Evolutionary conservation across 2,113 vertebrate species (phyloP).

Genomic region (Chionis minor): DNA sequence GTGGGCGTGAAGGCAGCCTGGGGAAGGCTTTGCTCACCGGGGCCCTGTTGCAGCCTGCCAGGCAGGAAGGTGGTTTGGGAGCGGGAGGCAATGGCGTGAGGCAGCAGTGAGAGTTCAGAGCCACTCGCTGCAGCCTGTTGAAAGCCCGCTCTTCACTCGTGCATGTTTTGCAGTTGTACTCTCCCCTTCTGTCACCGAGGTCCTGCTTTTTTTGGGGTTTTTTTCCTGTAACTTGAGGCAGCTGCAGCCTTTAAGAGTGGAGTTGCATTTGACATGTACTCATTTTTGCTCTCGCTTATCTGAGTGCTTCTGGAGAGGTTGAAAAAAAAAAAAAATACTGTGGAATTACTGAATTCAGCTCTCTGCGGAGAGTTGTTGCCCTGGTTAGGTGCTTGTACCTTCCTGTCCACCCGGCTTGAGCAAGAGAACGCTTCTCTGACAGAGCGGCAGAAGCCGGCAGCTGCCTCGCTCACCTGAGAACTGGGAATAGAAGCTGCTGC

Average conservation of each 20-base stretch:
- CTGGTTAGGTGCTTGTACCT: not conserved
- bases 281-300: not conserved
- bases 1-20: not conserved
- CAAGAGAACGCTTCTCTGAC: not conserved
- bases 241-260: not conserved
- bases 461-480: not conserved
- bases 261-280: not conserved
- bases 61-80: not conserved
- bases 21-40: too few relatives aligned
- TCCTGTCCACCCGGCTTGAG: not conserved
- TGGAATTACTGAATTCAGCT: not conserved
- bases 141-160: not conserved
- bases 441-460: not conserved
- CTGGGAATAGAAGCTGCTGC: not conserved
- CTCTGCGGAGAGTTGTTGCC: not conserved
- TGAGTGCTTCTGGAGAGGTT: not conserved
- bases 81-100: rapidly evolving
- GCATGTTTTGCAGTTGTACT: not conserved
- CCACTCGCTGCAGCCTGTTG: not conserved
- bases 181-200: not conserved
- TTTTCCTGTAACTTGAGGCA: not conserved
- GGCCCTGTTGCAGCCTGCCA: not conserved
- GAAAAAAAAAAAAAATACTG: not conserved
- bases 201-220: not conserved
- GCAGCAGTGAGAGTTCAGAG: not conserved